These are phyloP conservation scores for Thymelicus acteon DNA, from an alignment of 2,888 invertebrate species.

Conservation along the genomic window DNA sequence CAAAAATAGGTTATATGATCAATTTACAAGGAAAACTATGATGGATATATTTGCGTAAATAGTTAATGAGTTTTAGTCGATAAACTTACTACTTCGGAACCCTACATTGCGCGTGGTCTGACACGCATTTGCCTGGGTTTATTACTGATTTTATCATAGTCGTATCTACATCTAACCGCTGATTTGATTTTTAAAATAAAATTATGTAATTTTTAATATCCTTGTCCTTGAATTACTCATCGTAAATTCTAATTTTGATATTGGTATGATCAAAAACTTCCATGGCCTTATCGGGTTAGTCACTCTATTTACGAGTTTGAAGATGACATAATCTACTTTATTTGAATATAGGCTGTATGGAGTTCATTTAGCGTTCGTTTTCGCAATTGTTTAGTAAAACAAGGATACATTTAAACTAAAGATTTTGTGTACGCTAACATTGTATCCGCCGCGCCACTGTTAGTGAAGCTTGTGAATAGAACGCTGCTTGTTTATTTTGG, in stretches of 20 bases:
- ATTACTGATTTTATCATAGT: no score
- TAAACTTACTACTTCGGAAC: no score
- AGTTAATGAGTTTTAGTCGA: no score
- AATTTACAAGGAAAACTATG: no score
- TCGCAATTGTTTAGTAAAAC: slow-evolving; percentile 1
- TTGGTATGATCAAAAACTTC: slow-evolving; percentile 29
- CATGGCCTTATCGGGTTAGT: slow-evolving; percentile 32
- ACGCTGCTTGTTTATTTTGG: background rate
- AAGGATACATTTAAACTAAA: slow-evolving; percentile 19
- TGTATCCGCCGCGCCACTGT: slow-evolving; percentile 11
- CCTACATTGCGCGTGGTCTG: no score
- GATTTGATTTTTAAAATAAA: background rate
- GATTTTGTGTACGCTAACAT: slow-evolving; percentile 29
- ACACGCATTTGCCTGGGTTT: no score
- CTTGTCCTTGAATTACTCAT: background rate
- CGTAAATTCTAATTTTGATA: slow-evolving; percentile 38
- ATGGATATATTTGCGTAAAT: no score
- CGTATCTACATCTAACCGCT: no score
- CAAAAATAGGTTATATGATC: no score
- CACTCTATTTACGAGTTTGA: slow-evolving; percentile 22
- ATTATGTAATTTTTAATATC: background rate
- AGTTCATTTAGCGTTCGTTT: slow-evolving; percentile 11
- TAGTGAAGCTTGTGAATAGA: slow-evolving; percentile 1
- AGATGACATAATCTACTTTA: slow-evolving; percentile 22
- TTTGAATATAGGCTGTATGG: slow-evolving; percentile 20